Evolutionary conservation across 2,797 vertebrate genomes (phyloP).

Genomic region (Anabas testudineus): DNA sequence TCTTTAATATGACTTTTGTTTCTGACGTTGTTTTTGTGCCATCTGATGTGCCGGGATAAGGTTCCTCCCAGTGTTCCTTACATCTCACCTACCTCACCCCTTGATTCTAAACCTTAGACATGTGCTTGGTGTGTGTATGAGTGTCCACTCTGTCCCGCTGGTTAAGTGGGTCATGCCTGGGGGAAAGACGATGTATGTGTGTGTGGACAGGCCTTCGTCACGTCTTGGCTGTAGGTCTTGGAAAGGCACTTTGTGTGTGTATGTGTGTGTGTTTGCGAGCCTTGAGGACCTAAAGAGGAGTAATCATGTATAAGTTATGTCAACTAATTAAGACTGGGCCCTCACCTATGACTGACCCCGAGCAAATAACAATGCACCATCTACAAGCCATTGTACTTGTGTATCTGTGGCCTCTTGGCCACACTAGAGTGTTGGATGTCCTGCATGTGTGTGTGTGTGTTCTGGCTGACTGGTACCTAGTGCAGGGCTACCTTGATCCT

Average conservation of each 20-base stretch:
- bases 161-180: slow-evolving; percentile 14
- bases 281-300: slow-evolving; percentile 69
- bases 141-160: background rate
- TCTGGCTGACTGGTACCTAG: slow-evolving; percentile 68
- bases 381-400: slow-evolving; percentile 85
- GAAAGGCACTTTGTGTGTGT: slow-evolving; percentile 35
- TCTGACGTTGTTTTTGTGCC: slow-evolving; percentile 63
- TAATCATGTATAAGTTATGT: slow-evolving; percentile 91
- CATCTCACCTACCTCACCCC: slow-evolving; percentile 68
- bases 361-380: slow-evolving; percentile 85
- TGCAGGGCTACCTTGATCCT: slow-evolving; percentile 71
- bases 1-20: slow-evolving; percentile 77
- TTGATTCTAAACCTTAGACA: slow-evolving; percentile 52
- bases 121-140: background rate
- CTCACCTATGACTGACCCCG: slow-evolving; percentile 86
- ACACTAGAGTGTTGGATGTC: slow-evolving; percentile 91
- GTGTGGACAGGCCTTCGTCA: slow-evolving; percentile 28
- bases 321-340: slow-evolving; percentile 91
- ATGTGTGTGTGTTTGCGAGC: slow-evolving; percentile 51
- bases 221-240: slow-evolving; percentile 35
- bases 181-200: slow-evolving; percentile 8
- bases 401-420: slow-evolving; percentile 76
- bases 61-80: slow-evolving; percentile 70
- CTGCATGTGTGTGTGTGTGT: slow-evolving; percentile 65
- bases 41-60: slow-evolving; percentile 52